A percentile compares a stretch with the other conserved stretches of the same genome.
phyloP scores from a whole-genome alignment of 1,140 invertebrate genomes.

The Mamestra configurata region DNA sequence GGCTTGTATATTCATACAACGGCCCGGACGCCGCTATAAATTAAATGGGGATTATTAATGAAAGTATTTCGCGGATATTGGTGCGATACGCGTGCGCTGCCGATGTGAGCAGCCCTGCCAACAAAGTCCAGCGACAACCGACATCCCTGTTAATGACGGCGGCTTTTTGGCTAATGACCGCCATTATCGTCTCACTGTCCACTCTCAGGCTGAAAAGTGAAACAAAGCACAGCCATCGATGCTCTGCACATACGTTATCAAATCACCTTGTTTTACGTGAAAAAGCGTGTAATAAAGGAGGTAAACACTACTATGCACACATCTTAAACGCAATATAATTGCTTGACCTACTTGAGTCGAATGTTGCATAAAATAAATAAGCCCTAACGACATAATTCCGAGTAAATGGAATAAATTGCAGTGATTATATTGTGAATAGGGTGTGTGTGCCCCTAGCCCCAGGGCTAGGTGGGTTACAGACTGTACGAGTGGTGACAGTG shows the following conservation, averaged over 20 bases:
- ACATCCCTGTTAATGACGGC: constrained; percentile 60
- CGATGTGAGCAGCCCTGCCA: constrained; percentile 7
- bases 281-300: constrained; percentile 56
- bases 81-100: constrained; percentile 19
- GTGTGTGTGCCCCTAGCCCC: constrained; percentile 57
- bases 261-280: constrained; percentile 62
- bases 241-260: constrained; percentile 58
- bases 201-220: constrained; percentile 52
- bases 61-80: constrained; percentile 56
- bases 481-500: not conserved
- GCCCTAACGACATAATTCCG: constrained; percentile 69
- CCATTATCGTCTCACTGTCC: constrained; percentile 43
- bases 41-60: constrained; percentile 60
- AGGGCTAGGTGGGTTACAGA: not conserved
- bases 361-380: constrained; percentile 67
- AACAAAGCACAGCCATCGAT: constrained; percentile 56
- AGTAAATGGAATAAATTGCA: constrained; percentile 63
- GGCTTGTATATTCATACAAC: constrained; percentile 53
- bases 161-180: constrained; percentile 62
- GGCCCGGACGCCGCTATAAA: constrained; percentile 56
- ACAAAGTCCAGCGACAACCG: constrained; percentile 34
- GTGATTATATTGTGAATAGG: constrained; percentile 58
- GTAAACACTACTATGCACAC: constrained; percentile 57
- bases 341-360: constrained; percentile 56
- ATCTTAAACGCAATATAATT: constrained; percentile 71